Evolutionary conservation across 2,113 vertebrate genomes (phyloP), one percentile per base, ranked within the genome.

Genomic region (Callocephalon fimbriatum): DNA sequence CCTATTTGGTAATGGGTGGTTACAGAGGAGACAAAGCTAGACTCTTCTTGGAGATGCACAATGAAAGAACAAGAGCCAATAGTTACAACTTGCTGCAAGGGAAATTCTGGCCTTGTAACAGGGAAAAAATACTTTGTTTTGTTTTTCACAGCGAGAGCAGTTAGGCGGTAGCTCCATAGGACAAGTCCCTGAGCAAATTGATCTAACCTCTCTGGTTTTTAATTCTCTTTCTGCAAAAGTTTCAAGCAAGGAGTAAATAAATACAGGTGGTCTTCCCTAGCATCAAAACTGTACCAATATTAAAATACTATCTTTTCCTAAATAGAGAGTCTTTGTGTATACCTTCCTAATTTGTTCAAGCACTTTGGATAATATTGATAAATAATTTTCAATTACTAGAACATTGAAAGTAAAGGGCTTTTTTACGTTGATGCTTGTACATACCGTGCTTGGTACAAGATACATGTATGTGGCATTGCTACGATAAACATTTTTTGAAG

Each of bases 91-190:
- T 70, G 10, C 29, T 62, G 21, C 37, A 44, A 48, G 23, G n/a
- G 63, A 29, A 51, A 53, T 66, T 62, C 25, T 42, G 53, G 40
- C 45, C 44, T 42, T 10, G 1, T 62, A 48, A 58, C 15, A 45
- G 31, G 37, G 29, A 44, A n/a, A 4, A 59, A 10, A 16, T 51
- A 27, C 16, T 58, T 58, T 58, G 54, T n/a, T 58, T 58, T 25
- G 8, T 8, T 70, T 92, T 61, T 73, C 54, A 29, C n/a, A 47
- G 61, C 0, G 0, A 54, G 35, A 10, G 29, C 9, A 25, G 54
- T 51, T 29, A 68, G 29, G 78, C 50, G 44, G 26, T 38, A 37
- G 47, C 14, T 72, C 25, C 6, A 2, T 18, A 61, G 32, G 53
- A 47, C 21, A 32, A 47, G 40, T 18, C 12, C 40, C 35, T 38